Evolutionary conservation across 1,140 invertebrate species (phyloP), one percentile per base, ranked within the genome.

Genomic region (Colletes latitarsis): DNA sequence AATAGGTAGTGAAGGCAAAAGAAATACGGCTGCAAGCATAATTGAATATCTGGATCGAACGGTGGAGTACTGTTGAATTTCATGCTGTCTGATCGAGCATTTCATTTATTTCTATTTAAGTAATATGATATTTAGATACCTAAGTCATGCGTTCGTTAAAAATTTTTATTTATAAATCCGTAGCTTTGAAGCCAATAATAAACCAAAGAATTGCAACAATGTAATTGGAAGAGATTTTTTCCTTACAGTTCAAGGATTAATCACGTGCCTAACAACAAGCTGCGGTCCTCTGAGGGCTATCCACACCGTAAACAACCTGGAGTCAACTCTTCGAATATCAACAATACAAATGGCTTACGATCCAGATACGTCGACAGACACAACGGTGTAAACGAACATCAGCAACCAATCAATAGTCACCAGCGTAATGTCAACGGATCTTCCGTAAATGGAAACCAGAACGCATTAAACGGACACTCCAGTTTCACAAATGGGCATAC

Each of bases 211-310:
- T n/a, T n/a, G 8, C 4, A 39, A 1, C 19, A 39, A 19, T 19
- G 17, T 15, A 6, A 57, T 30, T 60, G 8, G 64, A 60, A 4
- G 17, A 12, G 5, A 12, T 15, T 1, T 21, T 66, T 66, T 86
- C 41, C 30, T 85, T 77, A 0, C 84, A 93, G 92, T 93, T 91
- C 92, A 93, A 90, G 86, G 92, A 93, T 81, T 93, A 92, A 92
- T 92, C 79, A 90, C 71, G 49, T 91, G 85, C 84, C 85, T 90
- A 71, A 58, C 84, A 76, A 87, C 68, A 87, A 90, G 77, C 10
- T 91, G 91, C 87, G 80, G 66, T 46, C 84, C 78, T 60, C 57
- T 52, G 39, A 87, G 52, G 58, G 6, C 43, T 75, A 73, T 72
- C 69, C 70, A 39, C 43, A 81, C 46, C 79, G 68, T 81, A 83